Conservation (phyloP, 2,888 invertebrate species). For the Scelioninae gen. 1 region DNA sequence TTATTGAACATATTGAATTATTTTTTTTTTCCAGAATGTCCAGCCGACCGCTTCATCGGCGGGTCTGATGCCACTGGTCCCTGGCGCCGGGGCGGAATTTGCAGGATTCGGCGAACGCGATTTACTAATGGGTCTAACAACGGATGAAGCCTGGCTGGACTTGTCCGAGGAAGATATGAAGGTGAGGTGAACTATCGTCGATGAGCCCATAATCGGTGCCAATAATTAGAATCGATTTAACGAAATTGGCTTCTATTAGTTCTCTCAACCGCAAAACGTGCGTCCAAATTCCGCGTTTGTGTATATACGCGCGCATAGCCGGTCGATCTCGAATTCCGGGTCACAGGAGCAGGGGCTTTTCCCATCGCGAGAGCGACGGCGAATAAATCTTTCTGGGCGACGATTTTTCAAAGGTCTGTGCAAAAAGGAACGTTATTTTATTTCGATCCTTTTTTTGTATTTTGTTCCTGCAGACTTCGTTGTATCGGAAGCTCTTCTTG, state of each 20-base stretch:
- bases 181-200: conserved; percentile 72
- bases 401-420: conserved; percentile 59
- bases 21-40: conserved; percentile 83
- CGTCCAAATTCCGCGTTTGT: too few species aligned
- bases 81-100: conserved; percentile 91
- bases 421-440: conserved; percentile 23
- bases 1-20: not conserved
- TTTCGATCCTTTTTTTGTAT: conserved; percentile 26
- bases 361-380: conserved; percentile 6
- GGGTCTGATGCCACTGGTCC: conserved; percentile 88
- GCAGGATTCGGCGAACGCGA: conserved; percentile 93
- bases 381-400: conserved; percentile 46
- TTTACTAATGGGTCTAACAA: conserved; percentile 93
- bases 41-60: conserved; percentile 86
- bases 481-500: conserved; percentile 42
- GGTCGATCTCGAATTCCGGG: conserved; percentile 44
- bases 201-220: not conserved
- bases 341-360: conserved; percentile 24
- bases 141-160: conserved; percentile 86
- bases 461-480: conserved; percentile 14
- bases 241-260: conserved; percentile 68
- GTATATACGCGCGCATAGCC: not conserved
- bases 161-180: conserved; percentile 84
- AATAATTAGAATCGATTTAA: conserved; percentile 72
- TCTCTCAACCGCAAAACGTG: too few species aligned